Evolutionary conservation across 2,797 vertebrate species (phyloP), one percentile per base, ranked within the genome.

Genomic region (Leuciscus waleckii): DNA sequence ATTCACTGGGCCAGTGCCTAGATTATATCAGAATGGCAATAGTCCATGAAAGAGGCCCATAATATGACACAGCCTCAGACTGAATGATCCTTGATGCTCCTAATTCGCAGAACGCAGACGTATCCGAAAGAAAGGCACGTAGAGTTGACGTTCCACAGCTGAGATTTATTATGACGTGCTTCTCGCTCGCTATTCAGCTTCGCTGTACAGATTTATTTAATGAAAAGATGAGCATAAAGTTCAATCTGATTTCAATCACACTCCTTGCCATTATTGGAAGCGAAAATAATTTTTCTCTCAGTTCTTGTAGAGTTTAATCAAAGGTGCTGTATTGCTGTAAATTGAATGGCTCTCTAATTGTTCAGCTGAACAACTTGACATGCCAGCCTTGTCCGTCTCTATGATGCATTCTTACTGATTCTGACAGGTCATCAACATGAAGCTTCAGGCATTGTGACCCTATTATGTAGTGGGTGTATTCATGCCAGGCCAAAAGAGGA

Each of bases 351-450:
- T 35, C 49, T 79, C 39, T 79, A 85, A 79, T 79, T 79, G 67
- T 85, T 79, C 68, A 39, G 41, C 23, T 5, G n/a, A 71, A 32
- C 29, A 29, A 51, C 77, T 79, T 79, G 37, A 29, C 83, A 71
- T 56, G 65, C 29, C 35, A 29, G 37, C 83, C 67, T 79, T 85
- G 65, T 79, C 29, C 21, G 21, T 79, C 26, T 76, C n/a, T 29
- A 71, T 58, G 75, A 79, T 79, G 54, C 39, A 26, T 79, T 79
- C 16, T 79, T 71, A 65, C 23, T 5, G 21, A 39, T 80, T 80
- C 46, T 80, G 83, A 79, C 77, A 85, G 68, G 77, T 85, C 83
- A 73, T 80, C 77, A 73, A 63, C 76, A 63, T 65, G 23, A 85
- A 85, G 68, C 68, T 71, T 46, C 35, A 16, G 61, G 29, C 54